Percentiles rank a stretch among this genome's conserved stretches.
phyloP scores from a whole-genome alignment of 2,797 vertebrate species.

The Tragelaphus oryx region DNA sequence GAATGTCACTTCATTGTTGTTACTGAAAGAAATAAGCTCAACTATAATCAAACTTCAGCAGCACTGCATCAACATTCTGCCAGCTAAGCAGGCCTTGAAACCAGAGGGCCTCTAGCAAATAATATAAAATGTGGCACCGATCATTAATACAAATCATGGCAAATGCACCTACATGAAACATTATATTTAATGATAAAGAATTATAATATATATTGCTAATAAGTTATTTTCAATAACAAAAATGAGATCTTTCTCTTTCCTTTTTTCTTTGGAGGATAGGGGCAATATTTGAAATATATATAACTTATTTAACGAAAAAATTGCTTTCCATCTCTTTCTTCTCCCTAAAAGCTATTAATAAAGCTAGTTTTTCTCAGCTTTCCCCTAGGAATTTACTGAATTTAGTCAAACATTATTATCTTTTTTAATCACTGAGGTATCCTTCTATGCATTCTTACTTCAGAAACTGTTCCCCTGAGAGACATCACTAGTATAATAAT shows the following conservation, averaged over 20 bases:
- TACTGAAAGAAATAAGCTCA: constrained; percentile 81
- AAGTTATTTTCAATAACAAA: neutral
- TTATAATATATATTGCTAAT: neutral
- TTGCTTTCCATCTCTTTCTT: neutral
- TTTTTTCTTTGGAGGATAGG: neutral
- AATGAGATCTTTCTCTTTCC: neutral
- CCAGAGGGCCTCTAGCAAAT: constrained; percentile 41
- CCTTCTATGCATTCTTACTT: neutral
- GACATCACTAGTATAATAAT: neutral
- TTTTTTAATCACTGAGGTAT: constrained; percentile 1
- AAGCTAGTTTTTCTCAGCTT: neutral
- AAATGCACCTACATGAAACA: neutral
- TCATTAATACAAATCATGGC: neutral
- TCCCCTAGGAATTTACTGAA: constrained; percentile 33
- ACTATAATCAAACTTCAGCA: constrained; percentile 80
- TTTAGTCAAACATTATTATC: neutral
- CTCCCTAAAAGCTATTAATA: neutral
- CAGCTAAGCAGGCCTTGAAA: constrained; percentile 78
- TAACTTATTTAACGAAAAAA: neutral
- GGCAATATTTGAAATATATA: constrained; percentile 20
- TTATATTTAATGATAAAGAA: neutral
- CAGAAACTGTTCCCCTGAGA: neutral
- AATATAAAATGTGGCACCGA: neutral
- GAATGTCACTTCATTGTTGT: constrained; percentile 85
- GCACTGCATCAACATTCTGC: constrained; percentile 75